Conservation (phyloP, 2,888 invertebrate species). For the Nomada ferruginata region DNA sequence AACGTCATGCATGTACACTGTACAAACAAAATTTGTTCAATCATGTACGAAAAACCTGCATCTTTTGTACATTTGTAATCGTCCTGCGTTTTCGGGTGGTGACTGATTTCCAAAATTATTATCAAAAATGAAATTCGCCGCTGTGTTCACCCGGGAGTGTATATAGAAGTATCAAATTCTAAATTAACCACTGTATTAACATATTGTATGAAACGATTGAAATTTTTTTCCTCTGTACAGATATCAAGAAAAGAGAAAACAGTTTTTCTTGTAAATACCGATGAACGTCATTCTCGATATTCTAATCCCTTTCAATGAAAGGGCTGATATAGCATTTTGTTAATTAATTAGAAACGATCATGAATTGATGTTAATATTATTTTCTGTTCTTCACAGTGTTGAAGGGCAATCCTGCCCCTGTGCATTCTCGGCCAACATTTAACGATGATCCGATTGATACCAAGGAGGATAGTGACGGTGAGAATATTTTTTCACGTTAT, state of each 20-base stretch:
- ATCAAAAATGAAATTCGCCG: background rate
- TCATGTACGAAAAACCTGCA: background rate
- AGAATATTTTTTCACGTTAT: slow-evolving; percentile 1
- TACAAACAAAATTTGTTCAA: background rate
- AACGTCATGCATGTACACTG: slow-evolving; percentile 33
- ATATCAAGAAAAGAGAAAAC: background rate
- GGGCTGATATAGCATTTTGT: background rate
- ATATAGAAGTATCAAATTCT: slow-evolving; percentile 38
- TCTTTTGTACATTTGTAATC: slow-evolving; percentile 41
- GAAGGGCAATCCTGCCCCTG: slow-evolving; percentile 78
- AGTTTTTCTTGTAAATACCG: slow-evolving; percentile 38
- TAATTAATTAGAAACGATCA: background rate
- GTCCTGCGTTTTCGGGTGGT: slow-evolving; percentile 64
- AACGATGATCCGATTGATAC: slow-evolving; percentile 82
- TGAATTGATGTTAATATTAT: slow-evolving; percentile 20
- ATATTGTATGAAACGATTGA: slow-evolving; percentile 22
- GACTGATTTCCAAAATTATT: slow-evolving; percentile 62
- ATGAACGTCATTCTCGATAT: slow-evolving; percentile 35
- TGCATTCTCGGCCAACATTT: slow-evolving; percentile 80
- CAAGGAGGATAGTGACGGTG: slow-evolving; percentile 83
- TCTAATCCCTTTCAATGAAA: slow-evolving; percentile 3
- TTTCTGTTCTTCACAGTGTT: slow-evolving; percentile 73
- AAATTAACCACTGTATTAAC: slow-evolving; percentile 61
- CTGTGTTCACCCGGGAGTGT: slow-evolving; percentile 22
- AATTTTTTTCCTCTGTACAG: slow-evolving; percentile 6